These are phyloP conservation scores for Drosophila stalkeri DNA, from an alignment of 2,888 invertebrate genomes.

Conservation along the genomic window DNA sequence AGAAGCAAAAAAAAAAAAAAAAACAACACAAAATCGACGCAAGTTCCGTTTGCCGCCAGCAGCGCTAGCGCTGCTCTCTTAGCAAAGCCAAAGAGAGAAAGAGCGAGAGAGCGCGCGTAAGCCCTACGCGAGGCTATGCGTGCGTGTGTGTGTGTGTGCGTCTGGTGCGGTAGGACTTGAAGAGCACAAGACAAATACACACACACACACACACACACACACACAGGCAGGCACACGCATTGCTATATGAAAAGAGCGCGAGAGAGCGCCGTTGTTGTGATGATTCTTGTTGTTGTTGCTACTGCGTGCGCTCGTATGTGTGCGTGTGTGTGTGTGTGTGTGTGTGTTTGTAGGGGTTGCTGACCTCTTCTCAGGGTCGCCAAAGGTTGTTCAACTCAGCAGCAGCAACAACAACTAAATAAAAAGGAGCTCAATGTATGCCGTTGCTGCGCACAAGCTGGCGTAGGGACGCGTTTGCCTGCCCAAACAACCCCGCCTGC, in stretches of 20 bases:
- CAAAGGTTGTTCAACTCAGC: conserved; percentile 84
- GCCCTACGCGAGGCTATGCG: conserved; percentile 10
- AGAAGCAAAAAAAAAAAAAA: neutral
- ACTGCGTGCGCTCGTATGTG: conserved; percentile 20
- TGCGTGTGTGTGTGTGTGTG: conserved; percentile 23
- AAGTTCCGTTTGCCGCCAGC: conserved; percentile 1
- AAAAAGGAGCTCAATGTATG: conserved; percentile 64
- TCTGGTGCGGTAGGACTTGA: conserved; percentile 44
- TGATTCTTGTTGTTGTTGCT: conserved; percentile 11
- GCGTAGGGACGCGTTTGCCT: conserved; percentile 11
- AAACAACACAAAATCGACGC: conserved; percentile 18
- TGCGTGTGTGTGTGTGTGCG: conserved; percentile 4
- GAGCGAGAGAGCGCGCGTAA: neutral
- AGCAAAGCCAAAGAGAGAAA: conserved; percentile 1
- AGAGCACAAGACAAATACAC: conserved; percentile 9
- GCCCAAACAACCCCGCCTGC: conserved; percentile 21
- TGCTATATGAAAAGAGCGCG: conserved; percentile 4
- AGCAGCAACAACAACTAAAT: conserved; percentile 20
- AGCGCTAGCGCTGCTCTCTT: conserved; percentile 20
- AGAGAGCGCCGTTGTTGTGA: conserved; percentile 26
- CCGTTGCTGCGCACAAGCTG: conserved; percentile 40
- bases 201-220: conserved; percentile 15
- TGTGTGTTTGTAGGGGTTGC: conserved; percentile 82
- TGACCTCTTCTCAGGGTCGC: conserved; percentile 86
- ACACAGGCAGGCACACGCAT: conserved; percentile 7